Evolutionary conservation across 2,888 invertebrate species (phyloP).

Genomic region (Baronia brevicornis): DNA sequence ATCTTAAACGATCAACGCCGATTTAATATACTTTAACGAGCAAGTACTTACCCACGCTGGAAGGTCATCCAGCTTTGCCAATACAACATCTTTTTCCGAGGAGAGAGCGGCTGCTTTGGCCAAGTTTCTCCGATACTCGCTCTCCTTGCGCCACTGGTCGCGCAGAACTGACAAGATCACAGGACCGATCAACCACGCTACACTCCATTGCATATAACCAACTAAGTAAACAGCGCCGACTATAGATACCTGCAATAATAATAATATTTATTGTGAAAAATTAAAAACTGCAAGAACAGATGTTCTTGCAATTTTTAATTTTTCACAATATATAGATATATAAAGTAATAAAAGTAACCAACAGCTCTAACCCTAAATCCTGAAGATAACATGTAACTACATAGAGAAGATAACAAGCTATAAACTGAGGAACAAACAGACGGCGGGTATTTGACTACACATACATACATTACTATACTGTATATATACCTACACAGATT

Average conservation of each 20-base stretch:
- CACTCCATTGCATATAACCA: constrained; percentile 91
- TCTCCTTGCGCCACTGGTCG: constrained; percentile 86
- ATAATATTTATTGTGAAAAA: too few species aligned
- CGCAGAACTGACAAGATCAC: constrained; percentile 86
- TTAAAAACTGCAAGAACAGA: too few species aligned
- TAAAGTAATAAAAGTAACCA: too few species aligned
- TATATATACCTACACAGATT: too few species aligned
- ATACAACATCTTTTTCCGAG: constrained; percentile 90
- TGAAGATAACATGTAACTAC: too few species aligned
- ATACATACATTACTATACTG: too few species aligned
- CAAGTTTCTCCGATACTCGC: constrained; percentile 81
- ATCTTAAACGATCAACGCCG: neutral
- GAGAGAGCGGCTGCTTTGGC: constrained; percentile 86
- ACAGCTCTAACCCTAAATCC: too few species aligned
- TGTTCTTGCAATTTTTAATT: too few species aligned
- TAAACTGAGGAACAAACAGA: too few species aligned
- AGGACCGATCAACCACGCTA: constrained; percentile 90
- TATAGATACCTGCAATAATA: constrained; percentile 73
- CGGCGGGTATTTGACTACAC: too few species aligned
- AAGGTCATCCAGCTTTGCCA: constrained; percentile 90
- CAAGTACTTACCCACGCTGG: constrained; percentile 90
- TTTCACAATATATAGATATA: too few species aligned
- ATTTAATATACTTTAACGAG: neutral
- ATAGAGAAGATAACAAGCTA: too few species aligned
- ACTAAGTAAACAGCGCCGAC: constrained; percentile 86